Percentiles rank a stretch among this genome's conserved stretches.
These are phyloP conservation scores for Seriola rivoliana DNA, from an alignment of 2,113 vertebrate genomes.

Conservation along the genomic window DNA sequence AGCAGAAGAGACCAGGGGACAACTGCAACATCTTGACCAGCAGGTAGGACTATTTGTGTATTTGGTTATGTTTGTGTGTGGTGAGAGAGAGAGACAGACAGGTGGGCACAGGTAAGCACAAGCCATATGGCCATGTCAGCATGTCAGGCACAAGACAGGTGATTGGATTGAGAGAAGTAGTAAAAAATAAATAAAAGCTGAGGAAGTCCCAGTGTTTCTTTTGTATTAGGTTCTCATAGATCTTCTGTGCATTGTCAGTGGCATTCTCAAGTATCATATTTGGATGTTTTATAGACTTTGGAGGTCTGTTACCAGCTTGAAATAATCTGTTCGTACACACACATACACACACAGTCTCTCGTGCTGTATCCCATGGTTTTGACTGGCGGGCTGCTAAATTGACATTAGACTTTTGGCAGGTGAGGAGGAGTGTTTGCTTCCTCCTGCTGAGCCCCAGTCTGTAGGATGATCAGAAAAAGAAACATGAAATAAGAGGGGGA, in stretches of 20 bases:
- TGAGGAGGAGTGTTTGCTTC: slow-evolving; percentile 53
- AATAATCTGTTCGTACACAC: slow-evolving; percentile 2
- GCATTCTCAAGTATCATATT: not conserved
- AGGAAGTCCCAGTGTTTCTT: not conserved
- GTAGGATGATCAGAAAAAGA: slow-evolving; percentile 26
- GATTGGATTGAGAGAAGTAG: slow-evolving; percentile 9
- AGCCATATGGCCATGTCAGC: slow-evolving; percentile 69
- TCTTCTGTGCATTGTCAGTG: not conserved
- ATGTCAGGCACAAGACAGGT: slow-evolving; percentile 9
- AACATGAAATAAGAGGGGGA: not conserved
- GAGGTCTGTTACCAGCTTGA: slow-evolving; percentile 6
- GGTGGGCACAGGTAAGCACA: slow-evolving; percentile 44
- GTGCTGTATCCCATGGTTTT: slow-evolving; percentile 61
- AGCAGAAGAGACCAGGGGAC: slow-evolving; percentile 83
- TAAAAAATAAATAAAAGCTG: slow-evolving; percentile 8
- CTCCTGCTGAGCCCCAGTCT: slow-evolving; percentile 50
- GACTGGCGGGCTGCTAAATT: slow-evolving; percentile 71
- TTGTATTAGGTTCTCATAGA: not conserved
- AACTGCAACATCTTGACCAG: slow-evolving; percentile 81
- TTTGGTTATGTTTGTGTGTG: not conserved
- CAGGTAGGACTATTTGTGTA: slow-evolving; percentile 72
- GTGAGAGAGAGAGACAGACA: slow-evolving; percentile 9
- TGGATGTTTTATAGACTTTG: not conserved
- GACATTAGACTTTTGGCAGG: slow-evolving; percentile 72
- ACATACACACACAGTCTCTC: slow-evolving; percentile 28